Evolutionary conservation across 1,140 invertebrate species (phyloP), one percentile per base, ranked within the genome.

Genomic region (Caenorhabditis inopinata): DNA sequence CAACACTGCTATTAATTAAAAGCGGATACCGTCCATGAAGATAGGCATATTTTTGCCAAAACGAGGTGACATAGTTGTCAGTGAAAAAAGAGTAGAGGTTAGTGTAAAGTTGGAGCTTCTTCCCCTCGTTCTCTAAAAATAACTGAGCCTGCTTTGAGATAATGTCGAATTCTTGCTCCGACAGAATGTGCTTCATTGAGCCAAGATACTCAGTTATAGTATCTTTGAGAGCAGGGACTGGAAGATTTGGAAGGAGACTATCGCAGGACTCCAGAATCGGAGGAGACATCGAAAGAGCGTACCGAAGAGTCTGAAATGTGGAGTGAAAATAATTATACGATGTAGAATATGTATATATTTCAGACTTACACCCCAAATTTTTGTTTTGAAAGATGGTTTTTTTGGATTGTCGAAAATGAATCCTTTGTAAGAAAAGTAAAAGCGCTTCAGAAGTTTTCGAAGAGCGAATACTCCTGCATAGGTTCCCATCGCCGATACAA

Each of bases 21-120:
- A 87, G 74, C 14, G 83, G 75, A 25, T 84, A 68, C 32, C 85
- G 77, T 29, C 53, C 58, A 53, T 83, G 83, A 9, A 86, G 76
- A 79, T 87, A 87, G 3, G 83, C 84, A 73, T 87, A 87, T 46
- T 86, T 86, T 45, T 86, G 85, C 85, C 85, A 87, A 73, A 87
- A 86, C 0, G 49, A 51, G 16, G 83, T 87, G 12, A 87, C 83
- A 78, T 87, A 87, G 51, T 87, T 87, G 23, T 79, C 68, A n/a
- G 47, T 80, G 42, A 84, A 81, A 2, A 68, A 62, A 2, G 82
- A 80, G 23, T 80, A 82, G 9, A 87, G 14, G 3, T 47, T 47
- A 4, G 84, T 51, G 46, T 83, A 87, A 14, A 35, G 42, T 23
- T 87, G 86, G 12, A 87, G 78, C 29, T 79, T 76, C 23, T 46